A percentile compares a stretch with the other conserved stretches of the same genome.
Evolutionary conservation across 2,113 vertebrate genomes (phyloP).

Genomic region (Macrotus californicus): DNA sequence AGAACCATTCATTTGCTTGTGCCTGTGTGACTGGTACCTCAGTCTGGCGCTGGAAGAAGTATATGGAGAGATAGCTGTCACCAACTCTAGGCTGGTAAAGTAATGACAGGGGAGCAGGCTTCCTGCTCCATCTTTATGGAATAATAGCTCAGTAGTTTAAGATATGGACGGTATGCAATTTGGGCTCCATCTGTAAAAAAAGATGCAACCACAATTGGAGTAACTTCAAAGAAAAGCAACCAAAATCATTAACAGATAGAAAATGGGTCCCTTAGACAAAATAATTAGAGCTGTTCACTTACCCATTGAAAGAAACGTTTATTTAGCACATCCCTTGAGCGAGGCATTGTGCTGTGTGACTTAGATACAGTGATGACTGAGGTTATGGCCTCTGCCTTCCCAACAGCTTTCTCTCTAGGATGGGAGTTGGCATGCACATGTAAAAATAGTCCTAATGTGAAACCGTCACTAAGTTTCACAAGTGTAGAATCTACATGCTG

Average conservation of each 20-base stretch:
- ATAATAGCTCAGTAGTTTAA: conserved; percentile 59
- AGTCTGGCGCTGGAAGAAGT: neutral
- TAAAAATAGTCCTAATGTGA: neutral
- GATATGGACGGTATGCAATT: conserved; percentile 40
- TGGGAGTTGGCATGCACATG: neutral
- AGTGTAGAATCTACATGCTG: neutral
- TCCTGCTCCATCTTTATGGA: conserved; percentile 32
- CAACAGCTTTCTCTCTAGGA: neutral
- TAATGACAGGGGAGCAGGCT: conserved; percentile 58
- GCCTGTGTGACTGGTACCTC: neutral
- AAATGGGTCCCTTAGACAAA: conserved; percentile 1
- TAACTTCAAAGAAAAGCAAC: conserved; percentile 37
- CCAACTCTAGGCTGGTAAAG: conserved; percentile 34
- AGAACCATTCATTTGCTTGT: conserved; percentile 60
- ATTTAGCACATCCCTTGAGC: neutral
- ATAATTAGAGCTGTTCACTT: neutral
- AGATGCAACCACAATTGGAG: neutral
- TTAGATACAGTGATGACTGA: neutral
- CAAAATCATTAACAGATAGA: conserved; percentile 20
- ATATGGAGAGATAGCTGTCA: conserved; percentile 15
- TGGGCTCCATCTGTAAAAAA: conserved; percentile 50
- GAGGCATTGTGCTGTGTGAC: neutral
- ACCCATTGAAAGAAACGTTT: neutral
- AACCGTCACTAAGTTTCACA: neutral
- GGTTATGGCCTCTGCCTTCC: neutral